Percentiles rank a stretch among this genome's conserved stretches.
Evolutionary conservation across 1,140 invertebrate species (phyloP).

Genomic region (Bemisia tabaci): DNA sequence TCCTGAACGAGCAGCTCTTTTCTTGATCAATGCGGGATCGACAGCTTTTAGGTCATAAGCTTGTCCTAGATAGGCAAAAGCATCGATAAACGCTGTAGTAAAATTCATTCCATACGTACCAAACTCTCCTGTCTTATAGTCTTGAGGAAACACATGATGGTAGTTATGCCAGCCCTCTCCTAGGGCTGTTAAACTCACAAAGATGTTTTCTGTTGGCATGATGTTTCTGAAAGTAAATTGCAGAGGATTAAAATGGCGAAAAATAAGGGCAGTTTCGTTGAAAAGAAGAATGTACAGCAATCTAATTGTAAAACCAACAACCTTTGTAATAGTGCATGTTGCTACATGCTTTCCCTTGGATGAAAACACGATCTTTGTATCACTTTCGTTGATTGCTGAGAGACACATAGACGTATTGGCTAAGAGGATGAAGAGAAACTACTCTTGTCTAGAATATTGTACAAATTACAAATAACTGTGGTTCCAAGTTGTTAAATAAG

Average conservation of each 20-base stretch:
- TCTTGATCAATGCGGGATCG: constrained; percentile 22
- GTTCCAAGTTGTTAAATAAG: no score
- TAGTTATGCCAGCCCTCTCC: constrained; percentile 91
- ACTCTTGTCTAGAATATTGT: no score
- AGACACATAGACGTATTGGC: no score
- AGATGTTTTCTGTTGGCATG: constrained; percentile 52
- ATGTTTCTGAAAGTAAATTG: constrained; percentile 43
- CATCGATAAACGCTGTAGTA: constrained; percentile 56
- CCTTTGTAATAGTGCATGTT: not conserved
- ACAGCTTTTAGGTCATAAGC: constrained; percentile 41
- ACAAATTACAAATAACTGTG: no score
- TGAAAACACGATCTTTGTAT: no score
- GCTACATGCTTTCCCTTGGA: constrained; percentile 11
- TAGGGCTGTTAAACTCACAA: constrained; percentile 51
- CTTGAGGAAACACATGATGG: constrained; percentile 82
- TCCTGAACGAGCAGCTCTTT: constrained; percentile 27
- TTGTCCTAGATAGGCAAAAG: constrained; percentile 54
- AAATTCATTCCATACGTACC: constrained; percentile 48
- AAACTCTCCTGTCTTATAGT: constrained; percentile 74
- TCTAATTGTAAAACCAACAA: not conserved
- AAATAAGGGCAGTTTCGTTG: not conserved
- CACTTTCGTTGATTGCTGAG: no score
- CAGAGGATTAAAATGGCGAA: not conserved
- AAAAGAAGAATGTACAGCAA: not conserved
- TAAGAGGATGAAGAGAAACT: no score